Evolutionary conservation across 2,113 vertebrate species (phyloP), one percentile per base, ranked within the genome.

Genomic region (Taurulus bubalis): DNA sequence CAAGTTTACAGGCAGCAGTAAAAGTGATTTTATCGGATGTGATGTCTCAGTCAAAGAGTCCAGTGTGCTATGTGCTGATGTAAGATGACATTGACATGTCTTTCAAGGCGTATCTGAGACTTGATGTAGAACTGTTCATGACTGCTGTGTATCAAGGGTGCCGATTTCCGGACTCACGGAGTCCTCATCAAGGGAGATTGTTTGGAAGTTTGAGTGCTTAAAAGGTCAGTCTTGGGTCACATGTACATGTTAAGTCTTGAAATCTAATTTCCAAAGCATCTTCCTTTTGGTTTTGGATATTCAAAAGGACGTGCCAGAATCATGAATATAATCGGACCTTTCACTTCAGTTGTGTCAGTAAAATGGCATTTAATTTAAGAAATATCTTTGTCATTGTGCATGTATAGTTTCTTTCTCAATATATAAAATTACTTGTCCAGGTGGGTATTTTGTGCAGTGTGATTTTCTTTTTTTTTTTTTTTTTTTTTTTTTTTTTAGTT

Each of bases 321-420:
- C 20, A 15, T 47, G 68, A 74, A 38, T 42, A 67, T 18, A 65
- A 32, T 53, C 11, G 56, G 20, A 65, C 63, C 10, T 14, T 32
- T 78, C 58, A 24, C 51, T 80, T 63, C 8, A 71, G 18, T 47
- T 76, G n/a, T 69, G 49, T 84, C 15, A 62, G 45, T 34, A 58
- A 80, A 82, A 67, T 58, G 0, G 66, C 34, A 77, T 77, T 75
- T 69, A 5, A 64, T 78, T 78, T 38, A 63, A 72, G 72, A 79
- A 84, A 75, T 0, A 2, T 64, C 38, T 77, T 62, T 14, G 4
- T 64, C 16, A 10, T 6, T 24, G 32, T 40, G 14, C 71, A 4
- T 77, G 77, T 81, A 32, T 34, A 60, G 10, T 63, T 72, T 40
- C 12, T 72, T 56, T 70, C 51, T 78, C 58, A 24, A 34, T 63